Percentiles rank a stretch among this genome's conserved stretches.
Evolutionary conservation across 2,888 invertebrate species (phyloP).

Genomic region (Augiades crinisus): DNA sequence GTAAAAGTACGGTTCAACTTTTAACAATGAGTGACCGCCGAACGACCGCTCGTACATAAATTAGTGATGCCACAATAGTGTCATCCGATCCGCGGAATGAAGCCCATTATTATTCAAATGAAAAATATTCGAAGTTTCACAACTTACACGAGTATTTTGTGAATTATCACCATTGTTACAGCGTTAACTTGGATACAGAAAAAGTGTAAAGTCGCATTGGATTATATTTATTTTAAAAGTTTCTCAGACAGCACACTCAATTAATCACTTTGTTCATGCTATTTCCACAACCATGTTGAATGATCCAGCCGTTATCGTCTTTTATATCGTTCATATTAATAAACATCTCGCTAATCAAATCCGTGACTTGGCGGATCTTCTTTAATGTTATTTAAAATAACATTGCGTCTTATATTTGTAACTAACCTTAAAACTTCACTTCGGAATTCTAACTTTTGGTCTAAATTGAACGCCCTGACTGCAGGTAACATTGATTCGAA

Average conservation of each 20-base stretch:
- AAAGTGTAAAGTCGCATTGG: too few species aligned
- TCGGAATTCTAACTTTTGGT: constrained; percentile 63
- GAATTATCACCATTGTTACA: constrained; percentile 36
- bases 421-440: constrained; percentile 54
- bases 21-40: constrained; percentile 3
- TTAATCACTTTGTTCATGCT: too few species aligned
- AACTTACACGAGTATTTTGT: constrained; percentile 28
- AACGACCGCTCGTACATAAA: constrained; percentile 32
- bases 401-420: constrained; percentile 50
- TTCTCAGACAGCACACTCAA: too few species aligned
- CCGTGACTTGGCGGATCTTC: constrained; percentile 35
- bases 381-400: constrained; percentile 34
- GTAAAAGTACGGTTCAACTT: constrained; percentile 17
- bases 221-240: too few species aligned
- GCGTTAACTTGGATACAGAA: too few species aligned
- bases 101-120: constrained; percentile 22
- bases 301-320: not conserved
- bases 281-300: too few species aligned
- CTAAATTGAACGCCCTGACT: constrained; percentile 57
- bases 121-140: constrained; percentile 33
- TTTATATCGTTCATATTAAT: not conserved
- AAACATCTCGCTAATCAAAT: constrained; percentile 11
- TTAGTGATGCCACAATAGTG: constrained; percentile 33
- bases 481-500: constrained; percentile 65
- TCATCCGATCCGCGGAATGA: constrained; percentile 35